Base-by-base conservation (phyloP, 2,113 vertebrate genomes). In the Bufo gargarizans region DNA sequence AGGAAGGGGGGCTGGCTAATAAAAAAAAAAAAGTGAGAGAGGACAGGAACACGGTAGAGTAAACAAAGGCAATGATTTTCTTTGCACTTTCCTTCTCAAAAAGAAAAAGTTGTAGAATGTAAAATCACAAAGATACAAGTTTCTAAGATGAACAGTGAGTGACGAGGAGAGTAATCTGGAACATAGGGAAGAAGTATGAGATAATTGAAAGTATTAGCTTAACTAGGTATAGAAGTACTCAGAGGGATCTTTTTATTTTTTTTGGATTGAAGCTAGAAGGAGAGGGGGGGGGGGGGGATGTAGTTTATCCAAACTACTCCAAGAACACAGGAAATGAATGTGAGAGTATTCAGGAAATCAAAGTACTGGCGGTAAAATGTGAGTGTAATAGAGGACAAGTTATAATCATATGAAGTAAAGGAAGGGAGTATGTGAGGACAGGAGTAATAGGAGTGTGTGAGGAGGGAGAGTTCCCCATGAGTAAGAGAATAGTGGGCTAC, bases 11-110 rank as follows among this genome's bases (percentile, higher is more conserved):
- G 49, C 19, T 22, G 22, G 58, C 47, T 56, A 80, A 80, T 69
- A 77, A 80, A 63, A 80, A n/a, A n/a, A n/a, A n/a, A 33, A 33
- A 33, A 33, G 61, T 87, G 49, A 80, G 86, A 69, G 63, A 80
- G 63, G 49, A 80, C 61, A 87, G 49, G 61, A 80, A 80, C 63
- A 86, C 33, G 20, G 56, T 61, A 77, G 72, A 77, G 56, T 84
- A 71, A 84, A 84, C 82, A 84, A 84, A 84, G 82, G 82, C 82
- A 84, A 50, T 84, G 82, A 50, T 76, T 76, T 76, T 76, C 45
- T 49, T 72, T 71, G 33, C 33, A 33, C 33, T 71, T 72, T 74
- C 49, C 9, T 45, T 49, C 45, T 47, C 56, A 45, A 14, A 81
- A 61, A 58, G 56, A 81, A 45, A 61, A 17, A 4, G n/a, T 61